phyloP scores from a whole-genome alignment of 2,797 vertebrate genomes.

The Prunella strophiata region DNA sequence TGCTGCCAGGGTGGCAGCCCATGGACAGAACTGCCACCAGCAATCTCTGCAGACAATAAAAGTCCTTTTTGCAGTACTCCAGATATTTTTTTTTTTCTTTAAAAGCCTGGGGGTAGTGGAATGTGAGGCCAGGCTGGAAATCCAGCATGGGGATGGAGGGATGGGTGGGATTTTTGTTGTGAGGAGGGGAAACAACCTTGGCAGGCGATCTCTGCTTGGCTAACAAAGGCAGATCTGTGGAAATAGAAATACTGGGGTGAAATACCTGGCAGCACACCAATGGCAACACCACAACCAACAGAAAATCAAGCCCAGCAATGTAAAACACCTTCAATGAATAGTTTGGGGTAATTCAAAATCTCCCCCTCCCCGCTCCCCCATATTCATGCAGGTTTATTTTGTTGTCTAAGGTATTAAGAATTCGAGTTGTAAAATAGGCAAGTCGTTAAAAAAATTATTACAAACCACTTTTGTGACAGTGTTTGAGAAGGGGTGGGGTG shows the following conservation, averaged over 20 bases:
- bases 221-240: conserved; percentile 27
- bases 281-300: not conserved
- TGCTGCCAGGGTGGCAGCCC: not conserved
- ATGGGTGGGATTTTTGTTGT: not conserved
- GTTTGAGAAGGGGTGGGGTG: not conserved
- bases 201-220: conserved; percentile 28
- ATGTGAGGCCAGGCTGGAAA: not conserved
- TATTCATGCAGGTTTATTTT: not conserved
- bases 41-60: not conserved
- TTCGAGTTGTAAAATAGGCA: conserved; percentile 7
- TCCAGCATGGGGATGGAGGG: not conserved
- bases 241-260: conserved; percentile 9
- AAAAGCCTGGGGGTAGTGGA: not conserved
- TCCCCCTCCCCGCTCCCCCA: not conserved
- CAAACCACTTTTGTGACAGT: conserved; percentile 2
- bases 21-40: not conserved
- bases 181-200: not conserved
- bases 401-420: not conserved
- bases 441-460: conserved; percentile 19
- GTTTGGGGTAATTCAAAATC: not conserved
- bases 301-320: not conserved
- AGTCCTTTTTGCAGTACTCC: conserved; percentile 20
- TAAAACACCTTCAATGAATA: not conserved
- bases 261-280: conserved; percentile 50
- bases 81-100: not conserved